Conservation (phyloP, 2,113 vertebrate genomes). For the Aspiorhynchus laticeps region DNA sequence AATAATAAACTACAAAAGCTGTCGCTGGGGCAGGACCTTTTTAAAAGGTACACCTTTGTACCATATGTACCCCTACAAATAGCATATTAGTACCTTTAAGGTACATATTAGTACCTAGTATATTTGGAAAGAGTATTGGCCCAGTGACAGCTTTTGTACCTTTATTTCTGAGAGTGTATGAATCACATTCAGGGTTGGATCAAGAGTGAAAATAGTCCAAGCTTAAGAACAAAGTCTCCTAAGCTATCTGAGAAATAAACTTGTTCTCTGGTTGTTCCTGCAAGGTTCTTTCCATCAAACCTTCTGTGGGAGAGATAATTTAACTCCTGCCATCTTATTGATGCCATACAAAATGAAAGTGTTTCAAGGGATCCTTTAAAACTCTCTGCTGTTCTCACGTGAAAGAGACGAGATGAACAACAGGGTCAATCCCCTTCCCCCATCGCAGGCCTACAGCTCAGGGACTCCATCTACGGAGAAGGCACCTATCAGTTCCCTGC, state of each 20-base stretch:
- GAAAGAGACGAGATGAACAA: neutral
- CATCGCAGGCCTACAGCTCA: neutral
- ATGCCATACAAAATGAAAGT: constrained; percentile 41
- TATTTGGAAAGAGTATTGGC: neutral
- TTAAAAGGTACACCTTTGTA: too few relatives aligned
- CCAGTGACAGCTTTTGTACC: neutral
- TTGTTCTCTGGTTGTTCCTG: neutral
- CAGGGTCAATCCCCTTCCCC: neutral
- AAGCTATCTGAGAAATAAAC: neutral
- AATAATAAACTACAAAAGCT: neutral
- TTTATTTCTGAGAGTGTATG: neutral
- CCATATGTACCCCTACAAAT: too few relatives aligned
- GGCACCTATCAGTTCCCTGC: constrained; percentile 41
- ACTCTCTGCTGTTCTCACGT: neutral
- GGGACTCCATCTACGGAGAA: constrained; percentile 4
- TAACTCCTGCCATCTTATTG: constrained; percentile 14
- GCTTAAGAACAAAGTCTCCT: neutral
- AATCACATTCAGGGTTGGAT: neutral
- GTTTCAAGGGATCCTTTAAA: constrained; percentile 41
- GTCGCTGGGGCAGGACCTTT: neutral
- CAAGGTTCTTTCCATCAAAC: neutral
- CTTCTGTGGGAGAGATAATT: neutral
- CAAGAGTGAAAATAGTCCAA: neutral
- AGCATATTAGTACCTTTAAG: neutral
- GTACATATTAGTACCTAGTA: neutral